Percentiles rank a stretch among this genome's conserved stretches.
Conservation (phyloP, 2,888 invertebrate species). For the Eugnorisma glareosa region DNA sequence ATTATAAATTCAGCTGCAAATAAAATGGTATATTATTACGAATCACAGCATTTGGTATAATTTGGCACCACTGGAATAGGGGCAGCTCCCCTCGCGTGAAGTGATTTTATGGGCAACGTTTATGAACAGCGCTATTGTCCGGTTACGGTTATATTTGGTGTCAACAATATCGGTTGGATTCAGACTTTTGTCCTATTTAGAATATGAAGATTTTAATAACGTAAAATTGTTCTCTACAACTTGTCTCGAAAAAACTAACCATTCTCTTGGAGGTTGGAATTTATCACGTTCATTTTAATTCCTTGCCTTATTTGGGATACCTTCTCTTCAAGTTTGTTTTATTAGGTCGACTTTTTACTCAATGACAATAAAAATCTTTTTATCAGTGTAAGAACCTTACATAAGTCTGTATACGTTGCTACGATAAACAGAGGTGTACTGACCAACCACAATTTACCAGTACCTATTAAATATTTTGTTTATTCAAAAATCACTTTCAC, state of each 20-base stretch:
- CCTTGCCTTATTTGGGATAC: neutral
- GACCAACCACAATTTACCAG: neutral
- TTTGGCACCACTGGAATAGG: conserved; percentile 68
- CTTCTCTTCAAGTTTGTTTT: neutral
- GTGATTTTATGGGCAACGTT: conserved; percentile 61
- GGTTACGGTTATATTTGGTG: conserved; percentile 43
- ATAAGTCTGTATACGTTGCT: neutral
- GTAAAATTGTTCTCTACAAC: neutral
- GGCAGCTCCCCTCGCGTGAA: conserved; percentile 54
- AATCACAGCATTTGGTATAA: conserved; percentile 73
- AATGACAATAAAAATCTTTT: neutral
- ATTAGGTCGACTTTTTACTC: neutral
- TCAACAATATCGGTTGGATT: conserved; percentile 45
- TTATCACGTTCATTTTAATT: neutral
- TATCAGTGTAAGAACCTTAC: neutral
- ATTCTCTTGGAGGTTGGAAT: neutral
- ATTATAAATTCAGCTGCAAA: conserved; percentile 51
- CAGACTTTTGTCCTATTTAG: neutral
- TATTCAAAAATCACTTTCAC: neutral
- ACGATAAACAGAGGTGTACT: neutral
- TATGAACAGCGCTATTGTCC: conserved; percentile 55
- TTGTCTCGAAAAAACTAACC: neutral
- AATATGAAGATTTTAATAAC: neutral
- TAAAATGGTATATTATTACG: conserved; percentile 67
- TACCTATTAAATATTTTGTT: neutral